Evolutionary conservation across 2,113 vertebrate species (phyloP).

Genomic region (Chitala chitala): DNA sequence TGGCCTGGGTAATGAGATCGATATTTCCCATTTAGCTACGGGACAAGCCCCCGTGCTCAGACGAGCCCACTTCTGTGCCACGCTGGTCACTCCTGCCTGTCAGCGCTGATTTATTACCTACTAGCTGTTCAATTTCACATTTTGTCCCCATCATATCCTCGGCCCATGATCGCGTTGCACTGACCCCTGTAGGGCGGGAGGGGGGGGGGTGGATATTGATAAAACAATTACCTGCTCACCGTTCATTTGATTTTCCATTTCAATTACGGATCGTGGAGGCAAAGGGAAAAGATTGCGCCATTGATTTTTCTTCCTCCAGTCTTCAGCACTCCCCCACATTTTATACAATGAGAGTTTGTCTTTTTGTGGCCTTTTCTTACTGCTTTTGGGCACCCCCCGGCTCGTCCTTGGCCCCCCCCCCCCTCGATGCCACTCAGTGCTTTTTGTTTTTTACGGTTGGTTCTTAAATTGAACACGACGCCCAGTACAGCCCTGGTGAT

Average conservation of each 20-base stretch:
- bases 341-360: not conserved
- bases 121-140: conserved; percentile 89
- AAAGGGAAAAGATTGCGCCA: conserved; percentile 85
- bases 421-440: not conserved
- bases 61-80: conserved; percentile 68
- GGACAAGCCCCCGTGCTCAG: not conserved
- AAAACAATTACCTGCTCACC: conserved; percentile 93
- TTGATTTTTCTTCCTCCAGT: conserved; percentile 65
- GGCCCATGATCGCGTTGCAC: conserved; percentile 80
- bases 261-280: conserved; percentile 85
- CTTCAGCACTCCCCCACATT: not conserved
- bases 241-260: conserved; percentile 95
- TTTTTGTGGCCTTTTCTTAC: too few relatives aligned
- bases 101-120: conserved; percentile 83
- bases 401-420: not conserved
- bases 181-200: conserved; percentile 86
- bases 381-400: not conserved
- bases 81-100: conserved; percentile 84
- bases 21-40: conserved; percentile 23
- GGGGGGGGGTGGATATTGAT: conserved; percentile 85
- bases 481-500: not conserved
- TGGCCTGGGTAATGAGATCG: not conserved
- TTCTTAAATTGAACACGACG: conserved; percentile 1
- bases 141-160: conserved; percentile 87
- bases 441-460: not conserved